Conservation (phyloP, 2,888 invertebrate species). For the Zele albiditarsus region DNA sequence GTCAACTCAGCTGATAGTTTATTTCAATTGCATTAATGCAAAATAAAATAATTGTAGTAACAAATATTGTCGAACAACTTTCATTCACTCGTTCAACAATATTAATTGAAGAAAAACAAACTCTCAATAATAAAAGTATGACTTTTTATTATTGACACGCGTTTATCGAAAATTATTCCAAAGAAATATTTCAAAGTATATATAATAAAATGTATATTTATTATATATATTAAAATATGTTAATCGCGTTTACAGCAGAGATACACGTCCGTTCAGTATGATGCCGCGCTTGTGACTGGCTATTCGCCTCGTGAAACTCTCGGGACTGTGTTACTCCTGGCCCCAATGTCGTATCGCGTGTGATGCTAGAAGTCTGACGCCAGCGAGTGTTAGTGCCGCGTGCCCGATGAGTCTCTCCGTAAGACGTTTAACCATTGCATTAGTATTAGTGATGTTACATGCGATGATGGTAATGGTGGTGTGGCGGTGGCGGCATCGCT, state of each 20-base stretch:
- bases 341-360: slow-evolving; percentile 63
- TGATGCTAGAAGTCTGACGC: slow-evolving; percentile 48
- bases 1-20: slow-evolving; percentile 2
- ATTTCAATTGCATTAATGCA: not conserved
- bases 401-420: slow-evolving; percentile 35
- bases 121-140: not conserved
- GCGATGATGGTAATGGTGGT: slow-evolving; percentile 10
- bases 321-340: slow-evolving; percentile 62
- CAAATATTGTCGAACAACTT: slow-evolving; percentile 6
- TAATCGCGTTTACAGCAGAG: slow-evolving; percentile 2
- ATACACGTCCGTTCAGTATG: slow-evolving; percentile 60
- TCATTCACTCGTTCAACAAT: slow-evolving; percentile 2
- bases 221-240: not conserved
- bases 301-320: slow-evolving; percentile 62
- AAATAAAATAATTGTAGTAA: not conserved
- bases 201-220: too few relatives aligned
- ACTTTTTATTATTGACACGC: not conserved
- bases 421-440: slow-evolving; percentile 15
- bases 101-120: not conserved
- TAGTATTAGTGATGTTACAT: slow-evolving; percentile 26
- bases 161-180: not conserved
- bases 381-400: slow-evolving; percentile 42
- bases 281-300: slow-evolving; percentile 65
- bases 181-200: too few relatives aligned
- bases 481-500: not conserved